Percentiles rank a stretch among this genome's conserved stretches.
Evolutionary conservation across 2,797 vertebrate genomes (phyloP).

Genomic region (Sebastes glaucus): DNA sequence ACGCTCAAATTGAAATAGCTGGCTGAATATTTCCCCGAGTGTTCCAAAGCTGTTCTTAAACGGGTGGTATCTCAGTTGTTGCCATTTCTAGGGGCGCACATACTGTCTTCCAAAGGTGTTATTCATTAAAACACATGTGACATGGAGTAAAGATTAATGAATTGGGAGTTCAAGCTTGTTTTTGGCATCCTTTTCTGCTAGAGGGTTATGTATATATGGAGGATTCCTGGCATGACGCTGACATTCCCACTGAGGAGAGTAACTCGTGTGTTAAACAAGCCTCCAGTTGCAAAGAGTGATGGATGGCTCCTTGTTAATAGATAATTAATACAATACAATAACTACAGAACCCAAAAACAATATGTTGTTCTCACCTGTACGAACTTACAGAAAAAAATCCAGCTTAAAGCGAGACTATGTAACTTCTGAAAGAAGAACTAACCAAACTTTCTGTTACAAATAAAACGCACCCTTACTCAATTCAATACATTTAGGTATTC

Average conservation of each 20-base stretch:
- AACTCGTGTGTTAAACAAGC: neutral
- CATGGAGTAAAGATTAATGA: neutral
- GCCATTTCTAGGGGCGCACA: slow-evolving; percentile 5
- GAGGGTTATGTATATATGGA: neutral
- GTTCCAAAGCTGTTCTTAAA: slow-evolving; percentile 32
- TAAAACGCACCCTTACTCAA: neutral
- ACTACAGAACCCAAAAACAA: neutral
- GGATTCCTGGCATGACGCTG: neutral
- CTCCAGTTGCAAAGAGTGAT: neutral
- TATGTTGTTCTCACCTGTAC: neutral
- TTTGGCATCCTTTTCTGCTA: neutral
- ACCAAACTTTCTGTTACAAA: neutral
- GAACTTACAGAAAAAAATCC: neutral
- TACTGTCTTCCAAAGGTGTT: neutral
- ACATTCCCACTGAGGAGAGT: neutral
- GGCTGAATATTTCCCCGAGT: slow-evolving; percentile 15
- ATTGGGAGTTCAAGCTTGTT: neutral
- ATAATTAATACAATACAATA: neutral
- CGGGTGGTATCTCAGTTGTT: slow-evolving; percentile 11
- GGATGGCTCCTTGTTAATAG: neutral
- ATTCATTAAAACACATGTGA: neutral
- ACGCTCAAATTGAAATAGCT: slow-evolving; percentile 32
- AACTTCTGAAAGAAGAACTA: neutral
- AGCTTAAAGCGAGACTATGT: neutral
- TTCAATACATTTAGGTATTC: neutral